phyloP scores from a whole-genome alignment of 1,140 invertebrate genomes.

The Aphelenchoides fujianensis region DNA sequence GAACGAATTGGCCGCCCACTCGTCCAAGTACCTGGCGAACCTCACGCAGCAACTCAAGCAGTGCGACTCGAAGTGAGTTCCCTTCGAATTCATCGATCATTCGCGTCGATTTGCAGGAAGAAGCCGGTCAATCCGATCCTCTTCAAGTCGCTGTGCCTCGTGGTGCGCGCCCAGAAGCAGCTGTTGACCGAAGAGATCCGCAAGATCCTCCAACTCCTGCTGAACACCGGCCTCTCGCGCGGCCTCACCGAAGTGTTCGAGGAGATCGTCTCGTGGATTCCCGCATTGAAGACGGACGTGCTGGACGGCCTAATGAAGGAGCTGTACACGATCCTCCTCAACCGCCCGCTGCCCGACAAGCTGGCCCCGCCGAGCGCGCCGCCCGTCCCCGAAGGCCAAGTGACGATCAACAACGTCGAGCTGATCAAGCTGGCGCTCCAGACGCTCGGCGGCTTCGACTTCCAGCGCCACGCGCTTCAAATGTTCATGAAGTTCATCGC shows the following conservation, averaged over 20 bases:
- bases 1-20: constrained; percentile 49
- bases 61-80: constrained; percentile 33
- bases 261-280: constrained; percentile 82
- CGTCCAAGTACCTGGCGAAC: constrained; percentile 41
- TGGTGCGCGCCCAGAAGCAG: constrained; percentile 77
- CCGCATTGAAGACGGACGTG: constrained; percentile 80
- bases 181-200: constrained; percentile 72
- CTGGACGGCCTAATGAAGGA: constrained; percentile 72
- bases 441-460: constrained; percentile 91
- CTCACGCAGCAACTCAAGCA: constrained; percentile 36
- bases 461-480: constrained; percentile 71
- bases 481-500: constrained; percentile 60
- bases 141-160: constrained; percentile 87
- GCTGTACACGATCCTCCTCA: constrained; percentile 44
- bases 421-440: constrained; percentile 85
- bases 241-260: constrained; percentile 68
- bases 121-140: constrained; percentile 80
- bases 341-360: constrained; percentile 40
- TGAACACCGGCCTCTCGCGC: constrained; percentile 77
- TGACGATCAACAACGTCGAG: constrained; percentile 72
- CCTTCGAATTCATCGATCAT: too few relatives aligned
- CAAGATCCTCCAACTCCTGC: constrained; percentile 83
- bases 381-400: constrained; percentile 40
- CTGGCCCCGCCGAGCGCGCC: constrained; percentile 48
- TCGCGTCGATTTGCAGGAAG: constrained; percentile 60